These are phyloP conservation scores for Calephelis virginiensis DNA, from an alignment of 1,140 invertebrate species.

Conservation along the genomic window DNA sequence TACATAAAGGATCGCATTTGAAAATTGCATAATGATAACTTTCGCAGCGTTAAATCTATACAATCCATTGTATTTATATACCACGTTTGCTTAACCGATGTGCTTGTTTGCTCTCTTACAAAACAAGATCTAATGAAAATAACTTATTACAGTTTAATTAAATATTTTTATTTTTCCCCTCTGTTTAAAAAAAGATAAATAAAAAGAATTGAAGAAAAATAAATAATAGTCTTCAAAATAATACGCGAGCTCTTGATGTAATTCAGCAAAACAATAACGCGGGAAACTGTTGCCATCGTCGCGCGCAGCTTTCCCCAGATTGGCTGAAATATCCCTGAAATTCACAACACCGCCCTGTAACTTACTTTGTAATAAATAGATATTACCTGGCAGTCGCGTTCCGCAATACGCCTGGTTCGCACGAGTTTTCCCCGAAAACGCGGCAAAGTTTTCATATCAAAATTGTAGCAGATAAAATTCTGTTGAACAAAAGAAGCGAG, in stretches of 20 bases:
- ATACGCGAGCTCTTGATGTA: neutral
- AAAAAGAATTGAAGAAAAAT: too few species aligned
- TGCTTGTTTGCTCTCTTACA: too few species aligned
- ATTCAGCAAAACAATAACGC: neutral
- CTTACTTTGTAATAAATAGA: constrained; percentile 1
- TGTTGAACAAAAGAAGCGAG: neutral
- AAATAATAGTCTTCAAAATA: neutral
- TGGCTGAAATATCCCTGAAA: neutral
- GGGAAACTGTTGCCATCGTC: neutral
- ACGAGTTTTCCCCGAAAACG: constrained; percentile 1
- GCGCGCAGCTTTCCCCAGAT: neutral
- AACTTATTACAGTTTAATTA: too few species aligned
- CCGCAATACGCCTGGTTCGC: neutral
- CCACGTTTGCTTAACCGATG: too few species aligned
- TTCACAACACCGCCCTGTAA: neutral
- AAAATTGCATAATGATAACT: too few species aligned
- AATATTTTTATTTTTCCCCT: too few species aligned
- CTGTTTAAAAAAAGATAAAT: too few species aligned
- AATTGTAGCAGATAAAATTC: neutral
- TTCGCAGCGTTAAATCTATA: too few species aligned
- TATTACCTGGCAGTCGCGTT: constrained; percentile 2
- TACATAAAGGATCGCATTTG: too few species aligned
- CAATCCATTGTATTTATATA: too few species aligned
- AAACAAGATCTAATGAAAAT: too few species aligned
- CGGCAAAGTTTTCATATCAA: neutral